Evolutionary conservation across 2,113 vertebrate genomes (phyloP).

Genomic region (Cynoglossus semilaevis): DNA sequence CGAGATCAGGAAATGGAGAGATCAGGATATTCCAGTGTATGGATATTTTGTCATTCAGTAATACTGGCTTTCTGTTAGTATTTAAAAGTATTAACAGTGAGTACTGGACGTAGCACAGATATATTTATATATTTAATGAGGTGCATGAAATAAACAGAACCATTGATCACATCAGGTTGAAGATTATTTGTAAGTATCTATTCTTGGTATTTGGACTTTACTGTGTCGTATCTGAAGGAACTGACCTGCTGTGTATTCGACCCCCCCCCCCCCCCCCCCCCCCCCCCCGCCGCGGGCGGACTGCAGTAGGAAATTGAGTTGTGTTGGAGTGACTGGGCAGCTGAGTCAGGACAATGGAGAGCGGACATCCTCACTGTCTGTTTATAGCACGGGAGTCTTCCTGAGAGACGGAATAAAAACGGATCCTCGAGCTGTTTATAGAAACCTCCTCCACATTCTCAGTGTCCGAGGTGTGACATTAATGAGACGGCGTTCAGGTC

Average conservation of each 20-base stretch:
- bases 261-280: too few relatives aligned
- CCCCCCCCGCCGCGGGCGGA: too few relatives aligned
- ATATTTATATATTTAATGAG: too few relatives aligned
- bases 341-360: constrained; percentile 54
- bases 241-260: constrained; percentile 28
- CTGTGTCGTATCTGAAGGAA: constrained; percentile 33
- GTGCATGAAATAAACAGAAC: too few relatives aligned
- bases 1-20: too few relatives aligned
- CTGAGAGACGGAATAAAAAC: constrained; percentile 22
- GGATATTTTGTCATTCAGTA: too few relatives aligned
- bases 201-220: constrained; percentile 37
- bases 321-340: constrained; percentile 45
- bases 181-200: constrained; percentile 27
- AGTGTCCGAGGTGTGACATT: constrained; percentile 7
- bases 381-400: constrained; percentile 60
- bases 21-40: too few relatives aligned
- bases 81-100: too few relatives aligned
- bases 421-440: constrained; percentile 14
- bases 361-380: constrained; percentile 61
- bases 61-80: too few relatives aligned
- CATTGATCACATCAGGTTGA: constrained; percentile 4
- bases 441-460: constrained; percentile 31
- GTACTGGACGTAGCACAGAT: too few relatives aligned
- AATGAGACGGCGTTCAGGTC: background rate
- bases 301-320: constrained; percentile 52